phyloP scores from a whole-genome alignment of 2,888 invertebrate species.

The Timema podura region DNA sequence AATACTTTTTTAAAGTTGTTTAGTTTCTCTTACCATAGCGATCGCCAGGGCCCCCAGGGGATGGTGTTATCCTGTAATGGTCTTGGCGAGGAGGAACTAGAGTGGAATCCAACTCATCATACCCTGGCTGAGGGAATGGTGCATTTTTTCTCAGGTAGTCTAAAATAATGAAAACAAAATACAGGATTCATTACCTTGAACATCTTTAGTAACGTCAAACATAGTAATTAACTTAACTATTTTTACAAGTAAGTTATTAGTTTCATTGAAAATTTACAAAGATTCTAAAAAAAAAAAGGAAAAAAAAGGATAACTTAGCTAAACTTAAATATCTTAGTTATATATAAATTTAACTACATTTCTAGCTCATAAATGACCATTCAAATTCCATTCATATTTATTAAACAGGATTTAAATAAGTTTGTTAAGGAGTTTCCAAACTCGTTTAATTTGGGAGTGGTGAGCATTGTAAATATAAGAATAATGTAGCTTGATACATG shows the following conservation, averaged over 20 bases:
- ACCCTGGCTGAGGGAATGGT: conserved; percentile 55
- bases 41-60: conserved; percentile 56
- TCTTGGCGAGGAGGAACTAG: conserved; percentile 42
- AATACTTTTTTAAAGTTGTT: no score
- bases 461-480: no score
- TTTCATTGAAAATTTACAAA: no score
- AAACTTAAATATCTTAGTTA: not conserved
- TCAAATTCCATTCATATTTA: no score
- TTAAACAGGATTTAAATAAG: no score
- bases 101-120: conserved; percentile 58
- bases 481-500: no score
- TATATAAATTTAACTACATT: no score
- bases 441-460: no score
- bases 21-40: conserved; percentile 57
- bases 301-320: conserved; percentile 4
- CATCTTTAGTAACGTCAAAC: not conserved
- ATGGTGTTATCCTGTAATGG: conserved; percentile 61
- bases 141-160: conserved; percentile 55
- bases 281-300: not conserved
- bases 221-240: no score
- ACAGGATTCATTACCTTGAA: conserved; percentile 7
- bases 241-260: no score
- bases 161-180: conserved; percentile 29
- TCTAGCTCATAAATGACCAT: no score
- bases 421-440: no score